Evolutionary conservation across 2,888 invertebrate species (phyloP).

Genomic region (Endomychus coccineus): DNA sequence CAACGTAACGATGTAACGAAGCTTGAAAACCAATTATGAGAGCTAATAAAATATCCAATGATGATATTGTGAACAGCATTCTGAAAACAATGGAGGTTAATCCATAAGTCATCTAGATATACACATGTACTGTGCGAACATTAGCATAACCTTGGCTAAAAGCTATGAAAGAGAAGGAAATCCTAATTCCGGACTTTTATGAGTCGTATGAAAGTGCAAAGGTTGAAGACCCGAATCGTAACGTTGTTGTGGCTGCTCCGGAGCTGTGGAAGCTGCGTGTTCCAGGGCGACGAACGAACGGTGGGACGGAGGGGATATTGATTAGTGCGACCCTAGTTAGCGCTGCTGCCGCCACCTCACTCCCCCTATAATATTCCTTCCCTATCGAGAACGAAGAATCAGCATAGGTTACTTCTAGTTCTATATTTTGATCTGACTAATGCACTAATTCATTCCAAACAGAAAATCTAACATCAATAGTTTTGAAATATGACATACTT

Average conservation of each 20-base stretch:
- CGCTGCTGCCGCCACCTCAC: slow-evolving; percentile 30
- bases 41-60: too few species aligned
- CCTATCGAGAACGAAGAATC: too few species aligned
- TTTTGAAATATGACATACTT: too few species aligned
- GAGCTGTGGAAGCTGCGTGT: slow-evolving; percentile 36
- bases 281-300: slow-evolving; percentile 25
- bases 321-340: slow-evolving; percentile 46
- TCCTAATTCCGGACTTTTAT: slow-evolving; percentile 19
- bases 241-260: slow-evolving; percentile 34
- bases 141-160: slow-evolving; percentile 11
- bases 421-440: too few species aligned
- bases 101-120: too few species aligned
- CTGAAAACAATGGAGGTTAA: too few species aligned
- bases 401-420: too few species aligned
- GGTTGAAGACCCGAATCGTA: slow-evolving; percentile 29
- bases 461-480: too few species aligned
- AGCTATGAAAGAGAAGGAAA: slow-evolving; percentile 6
- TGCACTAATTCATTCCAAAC: too few species aligned
- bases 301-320: slow-evolving; percentile 37
- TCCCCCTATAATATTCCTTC: slow-evolving; percentile 8
- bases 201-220: slow-evolving; percentile 23
- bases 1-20: too few species aligned
- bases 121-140: background rate
- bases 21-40: too few species aligned
- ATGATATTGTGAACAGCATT: too few species aligned